Conservation (phyloP, 2,888 invertebrate genomes). For the Stegophylla sp. region DNA sequence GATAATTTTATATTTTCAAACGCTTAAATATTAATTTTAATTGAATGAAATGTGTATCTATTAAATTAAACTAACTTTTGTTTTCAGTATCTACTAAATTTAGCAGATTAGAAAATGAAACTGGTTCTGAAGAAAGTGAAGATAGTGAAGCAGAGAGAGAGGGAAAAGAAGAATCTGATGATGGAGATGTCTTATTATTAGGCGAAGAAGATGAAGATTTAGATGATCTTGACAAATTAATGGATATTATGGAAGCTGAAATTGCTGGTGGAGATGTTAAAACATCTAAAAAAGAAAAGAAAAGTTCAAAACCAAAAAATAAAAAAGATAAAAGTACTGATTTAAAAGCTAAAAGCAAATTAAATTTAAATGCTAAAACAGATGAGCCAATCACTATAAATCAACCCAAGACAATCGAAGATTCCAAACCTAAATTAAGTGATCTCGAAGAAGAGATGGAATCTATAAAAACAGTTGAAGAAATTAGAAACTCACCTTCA, state of each 20-base stretch:
- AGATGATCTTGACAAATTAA: slow-evolving; percentile 55
- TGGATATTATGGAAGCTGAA: slow-evolving; percentile 58
- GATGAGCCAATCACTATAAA: neutral
- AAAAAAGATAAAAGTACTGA: slow-evolving; percentile 36
- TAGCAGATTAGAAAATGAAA: slow-evolving; percentile 52
- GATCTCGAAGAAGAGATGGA: slow-evolving; percentile 39
- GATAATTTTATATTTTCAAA: too few species aligned
- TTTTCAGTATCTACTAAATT: slow-evolving; percentile 55
- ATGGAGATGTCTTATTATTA: slow-evolving; percentile 51
- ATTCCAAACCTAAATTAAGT: slow-evolving; percentile 6
- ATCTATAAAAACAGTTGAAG: slow-evolving; percentile 54
- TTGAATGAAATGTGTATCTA: neutral
- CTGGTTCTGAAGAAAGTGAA: slow-evolving; percentile 53
- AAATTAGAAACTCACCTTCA: slow-evolving; percentile 44
- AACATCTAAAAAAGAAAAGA: slow-evolving; percentile 44
- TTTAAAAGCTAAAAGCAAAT: neutral
- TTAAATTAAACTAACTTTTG: neutral
- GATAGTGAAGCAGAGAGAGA: slow-evolving; percentile 26
- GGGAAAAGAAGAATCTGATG: slow-evolving; percentile 51
- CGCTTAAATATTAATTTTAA: neutral
- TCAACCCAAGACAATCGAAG: slow-evolving; percentile 12
- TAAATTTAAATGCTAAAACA: slow-evolving; percentile 18
- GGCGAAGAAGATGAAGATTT: slow-evolving; percentile 56
- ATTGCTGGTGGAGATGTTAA: slow-evolving; percentile 43
- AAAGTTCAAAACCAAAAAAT: slow-evolving; percentile 37